A percentile compares a stretch with the other conserved stretches of the same genome.
Conservation (phyloP, 2,113 vertebrate genomes). For the Corythornis madagascariensis region DNA sequence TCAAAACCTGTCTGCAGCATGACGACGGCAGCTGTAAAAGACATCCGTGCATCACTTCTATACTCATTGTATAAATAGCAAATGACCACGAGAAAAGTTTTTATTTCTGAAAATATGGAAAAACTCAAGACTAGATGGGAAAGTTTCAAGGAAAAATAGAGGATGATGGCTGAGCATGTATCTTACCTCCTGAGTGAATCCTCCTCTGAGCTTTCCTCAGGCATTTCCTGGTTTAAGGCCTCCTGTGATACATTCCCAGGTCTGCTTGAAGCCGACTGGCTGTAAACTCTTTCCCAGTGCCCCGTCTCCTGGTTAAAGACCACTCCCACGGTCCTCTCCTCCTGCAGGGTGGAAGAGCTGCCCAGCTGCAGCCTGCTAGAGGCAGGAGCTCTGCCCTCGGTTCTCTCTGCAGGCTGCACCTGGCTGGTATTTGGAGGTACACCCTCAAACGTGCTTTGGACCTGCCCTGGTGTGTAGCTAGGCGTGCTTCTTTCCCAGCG, state of each 20-base stretch:
- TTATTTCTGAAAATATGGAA: not conserved
- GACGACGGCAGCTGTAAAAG: not conserved
- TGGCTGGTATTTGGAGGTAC: slow-evolving; percentile 81
- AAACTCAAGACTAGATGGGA: slow-evolving; percentile 4
- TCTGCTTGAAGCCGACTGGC: slow-evolving; percentile 85
- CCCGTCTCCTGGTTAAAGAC: slow-evolving; percentile 97
- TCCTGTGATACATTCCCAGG: slow-evolving; percentile 89
- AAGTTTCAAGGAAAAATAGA: not conserved
- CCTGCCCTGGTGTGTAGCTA: slow-evolving; percentile 83
- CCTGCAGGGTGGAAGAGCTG: slow-evolving; percentile 81
- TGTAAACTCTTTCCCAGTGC: slow-evolving; percentile 94
- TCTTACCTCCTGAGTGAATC: slow-evolving; percentile 96
- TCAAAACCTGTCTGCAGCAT: not conserved
- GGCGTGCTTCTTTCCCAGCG: slow-evolving; percentile 95
- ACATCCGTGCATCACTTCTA: not conserved
- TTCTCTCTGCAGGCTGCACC: slow-evolving; percentile 80
- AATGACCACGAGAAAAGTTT: not conserved
- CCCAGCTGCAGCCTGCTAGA: slow-evolving; percentile 83
- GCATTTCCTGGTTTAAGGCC: slow-evolving; percentile 98
- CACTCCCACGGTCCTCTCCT: slow-evolving; percentile 92
- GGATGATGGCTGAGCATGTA: not conserved
- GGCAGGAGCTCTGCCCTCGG: slow-evolving; percentile 74
- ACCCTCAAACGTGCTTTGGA: slow-evolving; percentile 80
- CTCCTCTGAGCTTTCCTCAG: slow-evolving; percentile 95
- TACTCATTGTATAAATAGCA: not conserved